Conservation (phyloP, 2,113 vertebrate species). For the Protobothrops mucrosquamatus region DNA sequence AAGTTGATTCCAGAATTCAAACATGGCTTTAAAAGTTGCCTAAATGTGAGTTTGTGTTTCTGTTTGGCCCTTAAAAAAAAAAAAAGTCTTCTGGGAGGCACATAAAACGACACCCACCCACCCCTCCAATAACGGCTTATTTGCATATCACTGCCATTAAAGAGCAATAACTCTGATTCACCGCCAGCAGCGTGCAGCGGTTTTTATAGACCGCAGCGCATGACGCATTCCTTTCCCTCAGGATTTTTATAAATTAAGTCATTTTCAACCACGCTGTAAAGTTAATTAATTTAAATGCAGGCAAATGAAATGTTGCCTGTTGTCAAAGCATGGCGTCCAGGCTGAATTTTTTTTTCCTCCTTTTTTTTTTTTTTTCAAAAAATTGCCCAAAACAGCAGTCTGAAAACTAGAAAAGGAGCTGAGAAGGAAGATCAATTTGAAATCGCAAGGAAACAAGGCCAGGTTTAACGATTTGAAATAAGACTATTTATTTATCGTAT, state of each 20-base stretch:
- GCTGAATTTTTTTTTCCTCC: neutral
- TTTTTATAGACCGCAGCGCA: neutral
- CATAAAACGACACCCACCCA: neutral
- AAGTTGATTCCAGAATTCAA: neutral
- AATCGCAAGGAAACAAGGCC: neutral
- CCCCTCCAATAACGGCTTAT: neutral
- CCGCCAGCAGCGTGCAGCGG: neutral
- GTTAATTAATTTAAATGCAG: slow-evolving; percentile 34
- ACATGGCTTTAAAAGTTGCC: neutral
- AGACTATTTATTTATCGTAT: neutral
- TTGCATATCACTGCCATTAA: neutral
- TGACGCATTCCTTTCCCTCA: slow-evolving; percentile 2
- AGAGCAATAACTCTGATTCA: slow-evolving; percentile 21
- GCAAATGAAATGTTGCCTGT: slow-evolving; percentile 15
- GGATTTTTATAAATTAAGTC: slow-evolving; percentile 32
- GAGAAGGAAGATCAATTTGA: neutral
- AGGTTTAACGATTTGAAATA: neutral
- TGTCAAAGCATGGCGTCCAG: neutral
- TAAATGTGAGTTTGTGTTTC: neutral
- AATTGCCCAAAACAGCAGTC: neutral
- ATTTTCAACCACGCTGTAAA: slow-evolving; percentile 1
- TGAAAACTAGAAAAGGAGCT: no score
- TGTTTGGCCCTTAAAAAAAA: neutral
- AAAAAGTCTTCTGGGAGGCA: neutral
- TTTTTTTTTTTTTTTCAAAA: neutral